A percentile compares a stretch with the other conserved stretches of the same genome.
phyloP scores from a whole-genome alignment of 2,113 vertebrate species.

The Camelus dromedarius region DNA sequence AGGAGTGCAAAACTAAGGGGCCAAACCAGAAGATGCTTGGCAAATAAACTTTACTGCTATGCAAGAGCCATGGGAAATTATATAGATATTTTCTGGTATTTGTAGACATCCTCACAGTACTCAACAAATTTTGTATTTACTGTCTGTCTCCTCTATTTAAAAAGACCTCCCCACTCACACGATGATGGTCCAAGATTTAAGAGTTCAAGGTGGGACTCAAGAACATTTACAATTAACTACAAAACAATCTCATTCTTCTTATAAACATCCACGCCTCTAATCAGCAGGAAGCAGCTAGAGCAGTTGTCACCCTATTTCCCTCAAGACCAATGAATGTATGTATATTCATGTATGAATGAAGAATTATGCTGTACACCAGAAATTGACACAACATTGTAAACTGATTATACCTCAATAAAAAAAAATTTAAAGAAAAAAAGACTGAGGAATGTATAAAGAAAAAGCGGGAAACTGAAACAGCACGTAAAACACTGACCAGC shows the following conservation, averaged over 20 bases:
- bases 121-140: background rate
- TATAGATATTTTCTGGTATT: background rate
- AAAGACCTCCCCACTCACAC: background rate
- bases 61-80: background rate
- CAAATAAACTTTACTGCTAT: background rate
- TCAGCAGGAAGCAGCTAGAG: background rate
- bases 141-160: background rate
- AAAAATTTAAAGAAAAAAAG: no score
- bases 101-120: background rate
- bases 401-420: no score
- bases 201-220: background rate
- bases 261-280: background rate
- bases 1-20: background rate
- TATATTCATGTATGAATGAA: no score
- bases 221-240: background rate
- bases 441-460: background rate
- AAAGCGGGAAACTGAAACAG: background rate
- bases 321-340: background rate
- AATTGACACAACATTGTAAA: no score
- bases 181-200: background rate
- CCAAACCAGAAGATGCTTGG: background rate
- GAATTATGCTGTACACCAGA: no score
- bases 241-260: background rate
- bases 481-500: background rate
- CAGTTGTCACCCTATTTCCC: background rate